Conservation (phyloP, 1,140 invertebrate species). For the Drepana arcuata region DNA sequence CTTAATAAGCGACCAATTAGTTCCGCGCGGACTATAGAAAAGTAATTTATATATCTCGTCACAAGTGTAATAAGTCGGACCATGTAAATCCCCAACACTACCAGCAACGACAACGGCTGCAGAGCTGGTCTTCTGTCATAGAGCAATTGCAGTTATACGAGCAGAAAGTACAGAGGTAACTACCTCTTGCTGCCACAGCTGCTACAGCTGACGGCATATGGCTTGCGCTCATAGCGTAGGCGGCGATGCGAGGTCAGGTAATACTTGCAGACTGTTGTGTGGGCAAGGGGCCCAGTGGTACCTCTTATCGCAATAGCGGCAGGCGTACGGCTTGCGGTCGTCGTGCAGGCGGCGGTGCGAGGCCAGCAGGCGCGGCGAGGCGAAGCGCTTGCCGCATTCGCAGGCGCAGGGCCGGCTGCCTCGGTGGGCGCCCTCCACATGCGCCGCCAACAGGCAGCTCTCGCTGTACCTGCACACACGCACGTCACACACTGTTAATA, state of each 20-base stretch:
- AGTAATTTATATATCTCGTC: too few relatives aligned
- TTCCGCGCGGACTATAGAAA: too few relatives aligned
- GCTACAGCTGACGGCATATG: not conserved
- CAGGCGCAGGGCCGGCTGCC: slow-evolving; percentile 78
- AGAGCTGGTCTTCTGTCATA: too few relatives aligned
- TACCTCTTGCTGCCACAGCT: too few relatives aligned
- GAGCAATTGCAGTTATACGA: too few relatives aligned
- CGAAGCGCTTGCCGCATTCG: slow-evolving; percentile 77
- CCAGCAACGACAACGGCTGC: too few relatives aligned
- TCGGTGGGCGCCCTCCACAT: slow-evolving; percentile 73
- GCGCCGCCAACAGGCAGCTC: slow-evolving; percentile 56
- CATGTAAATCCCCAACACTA: too few relatives aligned
- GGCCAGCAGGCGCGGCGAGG: slow-evolving; percentile 36
- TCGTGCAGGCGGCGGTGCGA: slow-evolving; percentile 38
- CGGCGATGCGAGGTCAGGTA: slow-evolving; percentile 15
- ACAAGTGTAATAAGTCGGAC: too few relatives aligned
- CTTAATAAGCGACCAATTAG: too few relatives aligned
- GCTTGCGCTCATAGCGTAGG: slow-evolving; percentile 13
- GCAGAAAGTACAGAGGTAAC: too few relatives aligned
- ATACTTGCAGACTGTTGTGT: too few relatives aligned
- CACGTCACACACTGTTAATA: slow-evolving; percentile 2
- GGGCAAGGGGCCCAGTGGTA: too few relatives aligned
- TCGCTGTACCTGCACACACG: slow-evolving; percentile 22
- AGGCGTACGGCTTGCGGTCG: slow-evolving; percentile 61
- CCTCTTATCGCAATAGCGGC: slow-evolving; percentile 73